Evolutionary conservation across 2,797 vertebrate genomes (phyloP), one percentile per base, ranked within the genome.

Genomic region (Zalophus californianus): DNA sequence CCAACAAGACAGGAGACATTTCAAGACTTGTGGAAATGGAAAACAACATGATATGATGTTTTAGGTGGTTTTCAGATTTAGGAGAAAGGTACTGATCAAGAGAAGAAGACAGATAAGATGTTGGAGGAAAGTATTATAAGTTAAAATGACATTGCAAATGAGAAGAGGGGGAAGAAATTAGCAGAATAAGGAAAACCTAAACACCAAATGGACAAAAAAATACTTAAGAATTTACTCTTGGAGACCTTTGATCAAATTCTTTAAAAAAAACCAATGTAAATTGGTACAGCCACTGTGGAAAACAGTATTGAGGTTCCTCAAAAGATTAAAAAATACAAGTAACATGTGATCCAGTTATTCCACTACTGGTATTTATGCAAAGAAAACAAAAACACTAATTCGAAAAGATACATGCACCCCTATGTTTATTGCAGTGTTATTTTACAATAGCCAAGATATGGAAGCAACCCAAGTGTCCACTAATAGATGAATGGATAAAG

Each of bases 41-140:
- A 84, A 88, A 66, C 44, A 38, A 20, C 7, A 41, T 44, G n/a
- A 84, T 66, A 58, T 8, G 56, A 80, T 18, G 4, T 91, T 84
- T 91, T 62, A 18, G n/a, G 73, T 80, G n/a, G 52, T 73, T 73
- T 88, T 94, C 58, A 95, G 62, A 88, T 80, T 91, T 75, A 70
- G 41, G 41, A 84, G 32, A 56, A 75, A 89, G 70, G 48, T 41
- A 50, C 3, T 79, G 41, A 80, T 68, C 62, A 75, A 92, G 20
- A n/a, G 12, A 66, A 52, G 14, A 78, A 7, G 18, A 72, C 14
- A 14, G 12, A 35, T 77, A 72, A 83, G 25, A 38, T n/a, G 27
- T 64, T 56, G 9, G 3, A 70, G 32, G 48, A 79, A n/a, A 84
- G 20, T 50, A 86, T 4, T 70, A 0, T 77, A 75, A 52, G 8